phyloP scores from a whole-genome alignment of 2,113 vertebrate species.

The Oncorhynchus keta region DNA sequence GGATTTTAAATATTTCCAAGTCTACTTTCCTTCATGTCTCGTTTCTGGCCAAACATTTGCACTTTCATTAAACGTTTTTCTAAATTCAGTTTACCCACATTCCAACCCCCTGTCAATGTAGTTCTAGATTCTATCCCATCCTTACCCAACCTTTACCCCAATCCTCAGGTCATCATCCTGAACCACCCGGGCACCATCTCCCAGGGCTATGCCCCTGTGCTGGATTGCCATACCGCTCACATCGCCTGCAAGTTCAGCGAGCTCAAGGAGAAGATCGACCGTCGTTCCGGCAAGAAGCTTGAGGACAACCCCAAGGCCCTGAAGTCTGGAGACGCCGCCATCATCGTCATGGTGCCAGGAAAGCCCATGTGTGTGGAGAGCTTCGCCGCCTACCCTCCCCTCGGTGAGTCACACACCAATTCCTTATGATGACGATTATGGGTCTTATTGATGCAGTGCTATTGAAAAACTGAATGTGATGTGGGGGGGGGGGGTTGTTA shows the following conservation, averaged over 20 bases:
- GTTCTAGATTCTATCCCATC: background rate
- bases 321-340: constrained; percentile 78
- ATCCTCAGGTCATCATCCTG: constrained; percentile 78
- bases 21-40: background rate
- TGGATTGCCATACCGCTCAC: constrained; percentile 78
- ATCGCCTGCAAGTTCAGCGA: constrained; percentile 79
- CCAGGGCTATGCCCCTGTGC: constrained; percentile 75
- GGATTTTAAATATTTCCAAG: background rate
- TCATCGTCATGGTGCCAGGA: constrained; percentile 74
- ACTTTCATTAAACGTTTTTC: no score
- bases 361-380: constrained; percentile 80
- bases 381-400: constrained; percentile 75
- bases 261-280: constrained; percentile 80
- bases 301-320: constrained; percentile 76
- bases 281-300: constrained; percentile 77
- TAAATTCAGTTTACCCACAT: no score
- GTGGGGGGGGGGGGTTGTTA: no score
- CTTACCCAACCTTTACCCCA: background rate
- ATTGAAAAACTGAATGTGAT: no score
- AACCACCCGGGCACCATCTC: constrained; percentile 77
- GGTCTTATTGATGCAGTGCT: no score
- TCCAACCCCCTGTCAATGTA: background rate
- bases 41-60: background rate
- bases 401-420: constrained; percentile 65
- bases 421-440: no score